Evolutionary conservation across 2,888 invertebrate genomes (phyloP), one percentile per base, ranked within the genome.

Genomic region (Apotomis capreana): DNA sequence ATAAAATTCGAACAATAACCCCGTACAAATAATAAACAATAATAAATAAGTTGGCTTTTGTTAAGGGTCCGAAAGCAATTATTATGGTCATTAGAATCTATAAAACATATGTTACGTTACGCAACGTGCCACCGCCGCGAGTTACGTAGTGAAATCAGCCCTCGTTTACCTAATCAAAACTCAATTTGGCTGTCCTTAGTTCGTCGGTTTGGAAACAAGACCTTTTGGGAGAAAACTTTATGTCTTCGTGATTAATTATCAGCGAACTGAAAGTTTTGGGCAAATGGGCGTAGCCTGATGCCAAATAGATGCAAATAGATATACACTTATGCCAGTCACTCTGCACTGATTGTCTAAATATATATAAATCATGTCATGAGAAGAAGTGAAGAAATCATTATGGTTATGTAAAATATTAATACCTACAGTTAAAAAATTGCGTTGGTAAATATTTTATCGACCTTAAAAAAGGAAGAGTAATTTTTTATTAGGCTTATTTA

Each of bases 111-210:
- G 76, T 74, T 74, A 70, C 75, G 76, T 74, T 74, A 70, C 75
- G 55, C 74, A 75, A 81, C 80, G 81, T 83, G 83, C 80, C 81
- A 80, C 78, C 81, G 73, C 77, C 82, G 80, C 76, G 78, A 68
- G 81, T 83, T 83, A 81, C 80, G 74, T 76, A 77, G 75, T 78
- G 75, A 73, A 78, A 76, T 78, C 76, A 62, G 73, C 70, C 73
- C 73, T 75, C 76, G 72, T 79, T 64, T 67, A 70, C 83, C 83
- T 83, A 83, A 87, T 86, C 85, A 87, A 84, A 88, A 86, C 85
- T 83, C 84, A 82, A 87, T 88, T 87, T 83, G 78, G 79, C 77
- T 80, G 80, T 83, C 82, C 85, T 86, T 84, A 83, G 83, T 83
- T 81, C 75, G 80, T 80, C 78, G 78, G 81, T 81, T 81, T 76